Base-by-base conservation (phyloP, 2,797 vertebrate species). In the Thalassophryne amazonica region DNA sequence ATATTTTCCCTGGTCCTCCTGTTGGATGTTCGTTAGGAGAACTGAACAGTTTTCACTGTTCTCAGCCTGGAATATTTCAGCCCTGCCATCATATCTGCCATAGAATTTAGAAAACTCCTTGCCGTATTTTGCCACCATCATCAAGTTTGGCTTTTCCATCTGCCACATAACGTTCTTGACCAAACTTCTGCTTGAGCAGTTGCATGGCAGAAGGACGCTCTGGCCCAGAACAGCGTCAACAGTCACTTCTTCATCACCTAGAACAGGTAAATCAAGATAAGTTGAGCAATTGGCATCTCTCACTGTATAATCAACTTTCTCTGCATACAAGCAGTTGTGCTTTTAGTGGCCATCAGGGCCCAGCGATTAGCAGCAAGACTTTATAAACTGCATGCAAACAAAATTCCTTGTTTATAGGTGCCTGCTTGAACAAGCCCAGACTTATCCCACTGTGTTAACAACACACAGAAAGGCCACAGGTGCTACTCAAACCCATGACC, bases 21-120 rank as follows among this genome's bases (percentile, higher is more conserved):
- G 0, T 14, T 16, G 69, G 41, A 84, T 12, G 6, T 69, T 59
- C 2, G 0, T 31, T 2, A 88, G 37, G 3, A 17, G 40, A 21
- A 88, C 0, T 2, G 83, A 80, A 41, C 88, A 87, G 60, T 83
- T 43, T 1, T 1, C 22, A 0, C 5, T 21, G 4, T 50, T 12
- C 0, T 7, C 3, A 1, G 0, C 0, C 5, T 19, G 1, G 37
- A 68, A 62, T 5, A 18, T 11, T 5, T 32, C 0, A 1, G 5
- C 40, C 17, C 65, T 68, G 19, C 4, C 3, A 3, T 5, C 3
- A 33, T 65, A 81, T 1, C 0, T 3, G 0, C 0, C 1, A 0
- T 0, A 0, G 8, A 36, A 7, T 0, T 3, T 0, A 11, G 8
- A 5, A 1, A 0, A 1, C 2, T 0, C 15, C 0, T 0, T 0